A percentile compares a stretch with the other conserved stretches of the same genome.
Evolutionary conservation across 2,888 invertebrate genomes (phyloP).

Genomic region (Stramonita haemastoma): DNA sequence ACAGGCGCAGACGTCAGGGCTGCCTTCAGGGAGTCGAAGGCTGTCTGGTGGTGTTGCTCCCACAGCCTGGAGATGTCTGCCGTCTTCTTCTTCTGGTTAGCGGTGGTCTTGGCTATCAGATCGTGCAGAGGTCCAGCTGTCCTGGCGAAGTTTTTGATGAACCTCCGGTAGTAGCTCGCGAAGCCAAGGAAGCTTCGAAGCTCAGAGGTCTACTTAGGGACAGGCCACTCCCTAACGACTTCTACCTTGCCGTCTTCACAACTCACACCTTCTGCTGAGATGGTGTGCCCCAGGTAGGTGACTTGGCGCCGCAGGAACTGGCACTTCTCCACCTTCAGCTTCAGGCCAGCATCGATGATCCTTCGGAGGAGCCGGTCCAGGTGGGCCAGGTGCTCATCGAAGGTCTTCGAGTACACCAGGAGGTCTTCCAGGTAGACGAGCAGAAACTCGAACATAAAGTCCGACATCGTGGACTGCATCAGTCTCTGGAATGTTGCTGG

Average conservation of each 20-base stretch:
- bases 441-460: constrained; percentile 32
- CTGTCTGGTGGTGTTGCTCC: background rate
- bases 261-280: constrained; percentile 39
- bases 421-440: constrained; percentile 46
- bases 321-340: constrained; percentile 53
- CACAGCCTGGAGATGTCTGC: background rate
- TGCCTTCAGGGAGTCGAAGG: background rate
- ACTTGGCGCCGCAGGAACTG: constrained; percentile 40
- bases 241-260: constrained; percentile 39
- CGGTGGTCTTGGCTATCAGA: constrained; percentile 43
- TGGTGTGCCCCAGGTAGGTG: constrained; percentile 47
- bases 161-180: constrained; percentile 50
- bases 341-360: constrained; percentile 45
- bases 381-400: constrained; percentile 50
- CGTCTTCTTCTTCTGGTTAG: constrained; percentile 39
- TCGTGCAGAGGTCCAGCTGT: constrained; percentile 48
- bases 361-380: constrained; percentile 53
- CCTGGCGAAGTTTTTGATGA: constrained; percentile 46
- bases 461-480: constrained; percentile 46
- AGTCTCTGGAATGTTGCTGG: constrained; percentile 45
- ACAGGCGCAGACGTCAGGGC: background rate
- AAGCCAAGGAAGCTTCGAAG: constrained; percentile 48
- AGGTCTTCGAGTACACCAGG: constrained; percentile 46
- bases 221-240: constrained; percentile 38
- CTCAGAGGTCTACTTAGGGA: constrained; percentile 19